Base-by-base conservation (phyloP, 1,140 invertebrate species). In the Triops cancriformis region DNA sequence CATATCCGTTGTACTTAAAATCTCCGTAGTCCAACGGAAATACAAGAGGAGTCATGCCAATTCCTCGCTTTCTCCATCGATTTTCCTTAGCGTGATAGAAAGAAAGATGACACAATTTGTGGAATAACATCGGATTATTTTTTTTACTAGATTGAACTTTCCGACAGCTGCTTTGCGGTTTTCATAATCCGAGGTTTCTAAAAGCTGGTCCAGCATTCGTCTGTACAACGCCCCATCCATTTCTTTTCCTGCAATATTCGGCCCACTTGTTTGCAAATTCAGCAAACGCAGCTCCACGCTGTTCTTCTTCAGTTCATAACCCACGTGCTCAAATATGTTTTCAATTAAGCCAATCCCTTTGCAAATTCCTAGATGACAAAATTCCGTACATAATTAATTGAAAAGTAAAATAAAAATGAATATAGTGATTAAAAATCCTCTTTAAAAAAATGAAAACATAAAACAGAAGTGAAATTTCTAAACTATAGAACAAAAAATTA, bases 321-420 rank as follows among this genome's bases (percentile, higher is more conserved):
- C 89, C 79, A 95, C 91, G 82, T 93, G 91, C 80, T 96, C 93
- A 87, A 97, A 92, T 10, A 96, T 89, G 72, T 86, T 88, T 84
- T 96, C 94, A 27, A 90, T 89, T 82, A 90, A 85, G 10, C 87
- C 88, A 26, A 91, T 83, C 31, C 83, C 88, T 85, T 93, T 91
- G 2, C 88, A 84, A 0, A 88, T 87, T 31, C 90, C 91, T 64
- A n/a, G 5, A 18, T n/a, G 23, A 64, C 23, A 5, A 64, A 5
- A n/a, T n/a, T n/a, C n/a, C n/a, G n/a, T n/a, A n/a, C n/a, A n/a
- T n/a, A n/a, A n/a, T n/a, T n/a, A n/a, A n/a, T n/a, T n/a, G n/a
- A n/a, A n/a, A n/a, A n/a, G n/a, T n/a, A n/a, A n/a, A n/a, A n/a
- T n/a, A n/a, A n/a, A n/a, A n/a, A n/a, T n/a, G n/a, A n/a, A n/a